Evolutionary conservation across 30 jellyfish, hydroid and myxozoan species (phyloP), one percentile per base, ranked within the genome.

Genomic region (Mastigias papua): DNA sequence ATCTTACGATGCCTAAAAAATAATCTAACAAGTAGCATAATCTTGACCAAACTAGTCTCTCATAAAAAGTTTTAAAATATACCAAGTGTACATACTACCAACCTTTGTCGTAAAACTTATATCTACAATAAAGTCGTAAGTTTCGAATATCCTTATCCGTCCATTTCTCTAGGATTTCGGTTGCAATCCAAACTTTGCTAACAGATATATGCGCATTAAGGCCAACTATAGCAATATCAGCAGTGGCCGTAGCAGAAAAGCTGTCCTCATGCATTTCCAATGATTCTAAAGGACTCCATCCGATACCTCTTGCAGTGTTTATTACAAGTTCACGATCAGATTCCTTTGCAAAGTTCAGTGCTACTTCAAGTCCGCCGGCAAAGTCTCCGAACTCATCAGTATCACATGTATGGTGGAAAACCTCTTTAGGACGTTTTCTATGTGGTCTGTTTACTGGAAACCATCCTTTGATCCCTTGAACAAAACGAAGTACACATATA

Each of bases 71-170:
- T n/a, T n/a, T n/a, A n/a, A n/a, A n/a, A 37, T 37, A 37, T 37
- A 11, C 54, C 17, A 63, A 63, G n/a, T n/a, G n/a, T n/a, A n/a
- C n/a, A 7, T n/a, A 7, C 74, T 23, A 27, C 85, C 25, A 27
- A 92, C 98, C 94, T 28, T 81, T 68, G 63, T 92, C 97, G 70
- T 88, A 92, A 73, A 92, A 87, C 81, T 92, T 92, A 63, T 86
- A 87, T 49, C 98, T 85, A 34, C 97, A 81, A 48, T 92, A 92
- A 29, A 92, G 48, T 48, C 80, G 31, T 54, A 60, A 73, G 22
- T 69, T 57, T 58, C 29, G 68, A 32, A 31, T 4, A 33, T 83
- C 86, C 25, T 37, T 63, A 48, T 42, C 34, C 28, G 54, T 0
- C 16, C 75, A 42, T 2, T 58, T 69, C 48, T 92, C 92, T 1